Conservation (phyloP, 2,797 vertebrate species). For the Bradypus variegatus region DNA sequence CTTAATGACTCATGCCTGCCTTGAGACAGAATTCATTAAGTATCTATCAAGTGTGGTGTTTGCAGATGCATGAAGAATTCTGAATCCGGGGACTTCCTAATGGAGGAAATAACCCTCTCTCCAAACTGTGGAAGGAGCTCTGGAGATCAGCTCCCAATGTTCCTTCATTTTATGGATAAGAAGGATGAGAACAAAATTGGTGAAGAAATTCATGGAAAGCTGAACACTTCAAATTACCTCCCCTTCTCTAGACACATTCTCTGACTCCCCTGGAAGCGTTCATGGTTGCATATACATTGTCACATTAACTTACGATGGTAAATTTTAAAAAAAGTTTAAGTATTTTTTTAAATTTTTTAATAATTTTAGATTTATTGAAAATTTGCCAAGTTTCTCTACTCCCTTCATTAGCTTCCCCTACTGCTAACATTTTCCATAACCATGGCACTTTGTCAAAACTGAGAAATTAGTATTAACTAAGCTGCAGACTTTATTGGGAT, state of each 20-base stretch:
- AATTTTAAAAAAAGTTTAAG: background rate
- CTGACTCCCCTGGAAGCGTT: background rate
- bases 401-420: background rate
- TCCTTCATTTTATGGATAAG: background rate
- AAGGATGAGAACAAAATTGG: background rate
- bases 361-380: background rate
- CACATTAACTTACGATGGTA: too few relatives aligned
- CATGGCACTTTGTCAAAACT: background rate
- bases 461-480: background rate
- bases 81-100: background rate
- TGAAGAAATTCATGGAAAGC: background rate
- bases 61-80: background rate
- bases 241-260: background rate
- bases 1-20: background rate
- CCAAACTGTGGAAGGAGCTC: background rate
- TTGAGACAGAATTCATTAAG: background rate
- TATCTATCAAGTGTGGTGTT: background rate
- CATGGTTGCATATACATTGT: too few relatives aligned
- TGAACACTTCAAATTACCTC: background rate
- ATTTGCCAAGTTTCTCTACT: background rate
- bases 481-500: background rate
- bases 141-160: background rate
- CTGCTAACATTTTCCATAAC: background rate
- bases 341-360: background rate
- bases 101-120: background rate